A percentile compares a stretch with the other conserved stretches of the same genome.
phyloP scores from a whole-genome alignment of 2,113 vertebrate species.

The Ammodytes marinus region DNA sequence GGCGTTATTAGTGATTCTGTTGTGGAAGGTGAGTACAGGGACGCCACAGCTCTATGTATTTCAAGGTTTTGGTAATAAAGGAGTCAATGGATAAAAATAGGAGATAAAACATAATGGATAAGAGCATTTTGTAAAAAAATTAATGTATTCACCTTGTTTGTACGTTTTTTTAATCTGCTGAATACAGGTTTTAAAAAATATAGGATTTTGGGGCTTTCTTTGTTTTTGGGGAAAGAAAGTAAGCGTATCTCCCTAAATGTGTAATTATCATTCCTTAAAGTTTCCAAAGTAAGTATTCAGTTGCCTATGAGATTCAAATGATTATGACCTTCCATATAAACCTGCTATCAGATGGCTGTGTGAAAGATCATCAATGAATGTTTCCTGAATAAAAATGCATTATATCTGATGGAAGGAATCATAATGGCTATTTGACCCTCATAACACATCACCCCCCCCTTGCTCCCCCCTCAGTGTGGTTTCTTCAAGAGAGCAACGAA shows the following conservation, averaged over 20 bases:
- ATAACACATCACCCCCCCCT: slow-evolving; percentile 87
- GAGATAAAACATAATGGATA: background rate
- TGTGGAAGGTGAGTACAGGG: slow-evolving; percentile 93
- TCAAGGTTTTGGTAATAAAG: background rate
- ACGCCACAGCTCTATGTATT: background rate
- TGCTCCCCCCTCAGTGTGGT: slow-evolving; percentile 96
- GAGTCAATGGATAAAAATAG: background rate
- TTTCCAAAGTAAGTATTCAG: background rate
- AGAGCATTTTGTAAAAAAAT: background rate
- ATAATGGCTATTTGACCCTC: slow-evolving; percentile 10
- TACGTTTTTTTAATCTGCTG: background rate
- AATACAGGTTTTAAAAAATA: background rate
- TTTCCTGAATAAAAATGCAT: background rate
- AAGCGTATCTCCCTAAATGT: too few species aligned
- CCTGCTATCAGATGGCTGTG: background rate
- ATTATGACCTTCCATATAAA: background rate
- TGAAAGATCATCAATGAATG: background rate
- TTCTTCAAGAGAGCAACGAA: slow-evolving; percentile 99
- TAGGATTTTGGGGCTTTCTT: background rate
- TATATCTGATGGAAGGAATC: slow-evolving; percentile 6
- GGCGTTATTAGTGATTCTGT: slow-evolving; percentile 91
- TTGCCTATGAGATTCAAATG: background rate
- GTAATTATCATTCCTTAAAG: background rate
- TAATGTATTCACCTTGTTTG: background rate
- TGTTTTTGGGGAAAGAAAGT: background rate